Evolutionary conservation across 2,888 invertebrate genomes (phyloP).

Genomic region (Metacarcinus magister): DNA sequence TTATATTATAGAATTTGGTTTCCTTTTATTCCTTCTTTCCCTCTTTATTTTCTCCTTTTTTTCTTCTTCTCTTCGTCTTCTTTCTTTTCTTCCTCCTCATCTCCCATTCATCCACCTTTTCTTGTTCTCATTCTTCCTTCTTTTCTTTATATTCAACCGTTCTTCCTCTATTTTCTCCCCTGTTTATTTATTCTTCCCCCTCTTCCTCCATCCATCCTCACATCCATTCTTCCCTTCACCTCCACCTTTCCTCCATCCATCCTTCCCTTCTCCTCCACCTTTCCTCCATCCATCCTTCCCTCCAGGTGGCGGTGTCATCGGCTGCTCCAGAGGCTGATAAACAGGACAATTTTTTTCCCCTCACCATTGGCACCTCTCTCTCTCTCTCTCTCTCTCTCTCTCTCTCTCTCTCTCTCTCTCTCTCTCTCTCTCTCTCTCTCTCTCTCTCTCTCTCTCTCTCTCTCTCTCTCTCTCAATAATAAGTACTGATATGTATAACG

Average conservation of each 20-base stretch:
- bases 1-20: not conserved
- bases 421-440: conserved; percentile 13
- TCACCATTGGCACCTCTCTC: not conserved
- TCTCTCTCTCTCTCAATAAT: conserved; percentile 7
- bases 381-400: not conserved
- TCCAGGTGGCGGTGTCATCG: conserved; percentile 15
- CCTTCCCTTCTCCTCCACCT: not conserved
- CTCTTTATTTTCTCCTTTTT: not conserved
- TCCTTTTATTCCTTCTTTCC: not conserved
- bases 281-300: not conserved
- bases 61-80: not conserved
- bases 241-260: not conserved
- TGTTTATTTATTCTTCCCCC: not conserved
- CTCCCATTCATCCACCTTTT: not conserved
- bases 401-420: conserved; percentile 54
- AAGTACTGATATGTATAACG: too few species aligned
- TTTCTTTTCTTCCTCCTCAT: not conserved
- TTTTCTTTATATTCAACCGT: not conserved
- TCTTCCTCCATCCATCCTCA: not conserved
- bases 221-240: not conserved
- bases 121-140: not conserved
- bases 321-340: not conserved
- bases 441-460: conserved; percentile 20
- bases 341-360: not conserved
- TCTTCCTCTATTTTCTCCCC: not conserved